These are phyloP conservation scores for Oreochromis grahami DNA, from an alignment of 2,797 vertebrate genomes.

Conservation along the genomic window DNA sequence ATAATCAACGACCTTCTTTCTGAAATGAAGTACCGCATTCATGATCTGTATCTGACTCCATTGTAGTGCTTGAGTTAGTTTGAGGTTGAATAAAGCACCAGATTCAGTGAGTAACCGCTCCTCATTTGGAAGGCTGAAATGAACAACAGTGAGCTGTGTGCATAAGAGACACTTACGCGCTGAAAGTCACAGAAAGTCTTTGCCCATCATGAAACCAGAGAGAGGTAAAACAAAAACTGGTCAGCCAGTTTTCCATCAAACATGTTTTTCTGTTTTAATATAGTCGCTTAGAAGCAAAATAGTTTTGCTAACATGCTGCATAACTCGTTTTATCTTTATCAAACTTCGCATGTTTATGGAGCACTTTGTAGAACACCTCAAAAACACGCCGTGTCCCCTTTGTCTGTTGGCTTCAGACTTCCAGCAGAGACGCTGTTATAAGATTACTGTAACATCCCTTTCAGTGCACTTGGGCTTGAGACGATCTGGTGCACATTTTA, in stretches of 20 bases:
- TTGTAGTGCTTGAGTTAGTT: background rate
- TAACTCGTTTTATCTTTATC: background rate
- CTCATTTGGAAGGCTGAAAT: background rate
- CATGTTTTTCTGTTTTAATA: background rate
- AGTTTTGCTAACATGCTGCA: background rate
- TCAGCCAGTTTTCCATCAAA: background rate
- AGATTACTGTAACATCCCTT: background rate
- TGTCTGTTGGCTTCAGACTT: background rate
- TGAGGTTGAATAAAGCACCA: background rate
- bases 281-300: rapidly evolving
- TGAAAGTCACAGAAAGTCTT: background rate
- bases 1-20: background rate
- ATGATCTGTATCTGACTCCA: background rate
- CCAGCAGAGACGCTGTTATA: background rate
- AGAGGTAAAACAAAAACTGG: background rate
- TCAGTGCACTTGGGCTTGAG: background rate
- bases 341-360: background rate
- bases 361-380: no score
- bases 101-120: background rate
- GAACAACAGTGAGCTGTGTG: background rate
- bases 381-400: background rate
- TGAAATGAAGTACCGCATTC: background rate
- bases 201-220: background rate
- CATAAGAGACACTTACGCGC: background rate
- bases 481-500: background rate